Conservation (phyloP, 2,888 invertebrate species). For the Pollenia amentaria region DNA sequence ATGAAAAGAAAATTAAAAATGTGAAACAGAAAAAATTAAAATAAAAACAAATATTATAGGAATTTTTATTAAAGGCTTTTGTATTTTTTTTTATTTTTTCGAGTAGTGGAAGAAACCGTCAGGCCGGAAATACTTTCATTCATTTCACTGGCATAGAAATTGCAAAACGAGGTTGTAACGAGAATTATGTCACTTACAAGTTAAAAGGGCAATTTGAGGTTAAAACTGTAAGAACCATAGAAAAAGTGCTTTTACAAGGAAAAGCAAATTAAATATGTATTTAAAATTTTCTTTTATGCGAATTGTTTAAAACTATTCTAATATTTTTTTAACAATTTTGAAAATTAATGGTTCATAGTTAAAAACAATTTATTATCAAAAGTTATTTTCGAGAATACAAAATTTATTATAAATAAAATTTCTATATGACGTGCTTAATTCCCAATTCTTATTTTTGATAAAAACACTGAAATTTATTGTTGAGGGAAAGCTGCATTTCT, state of each 20-base stretch:
- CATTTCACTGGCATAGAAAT: neutral
- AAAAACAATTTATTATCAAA: no score
- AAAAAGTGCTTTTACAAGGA: neutral
- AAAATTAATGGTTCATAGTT: no score
- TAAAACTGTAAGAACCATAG: neutral
- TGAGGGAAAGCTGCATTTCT: no score
- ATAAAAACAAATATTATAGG: constrained; percentile 21
- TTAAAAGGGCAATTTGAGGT: neutral
- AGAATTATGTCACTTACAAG: neutral
- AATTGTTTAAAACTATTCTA: no score
- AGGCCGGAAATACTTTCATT: constrained; percentile 10
- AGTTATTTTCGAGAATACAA: no score
- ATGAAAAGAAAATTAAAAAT: constrained; percentile 51
- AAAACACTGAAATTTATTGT: no score
- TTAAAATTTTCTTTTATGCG: neutral
- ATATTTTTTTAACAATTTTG: no score
- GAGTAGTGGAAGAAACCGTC: neutral
- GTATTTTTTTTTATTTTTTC: neutral
- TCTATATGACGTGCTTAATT: no score
- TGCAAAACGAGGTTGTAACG: neutral
- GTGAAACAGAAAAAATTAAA: neutral
- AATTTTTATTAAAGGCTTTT: constrained; percentile 32
- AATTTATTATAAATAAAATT: no score
- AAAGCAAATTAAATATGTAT: neutral
- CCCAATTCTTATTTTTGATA: no score